These are phyloP conservation scores for Solen grandis DNA, from an alignment of 1,140 invertebrate species.

Conservation along the genomic window DNA sequence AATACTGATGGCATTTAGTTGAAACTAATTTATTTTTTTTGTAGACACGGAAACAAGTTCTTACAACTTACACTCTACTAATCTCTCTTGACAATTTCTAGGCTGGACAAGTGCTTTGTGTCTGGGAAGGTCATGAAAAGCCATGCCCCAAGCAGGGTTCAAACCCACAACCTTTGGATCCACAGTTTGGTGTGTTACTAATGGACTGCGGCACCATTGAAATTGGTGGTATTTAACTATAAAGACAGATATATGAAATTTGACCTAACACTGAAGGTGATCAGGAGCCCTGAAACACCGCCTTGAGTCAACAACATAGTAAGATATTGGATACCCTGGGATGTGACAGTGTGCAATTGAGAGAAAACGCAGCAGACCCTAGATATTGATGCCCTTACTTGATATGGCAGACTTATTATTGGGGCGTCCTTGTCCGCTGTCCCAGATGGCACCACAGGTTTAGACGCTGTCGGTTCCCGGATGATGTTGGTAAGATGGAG, in stretches of 20 bases:
- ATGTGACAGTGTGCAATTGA: too few relatives aligned
- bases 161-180: too few relatives aligned
- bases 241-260: neutral
- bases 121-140: too few relatives aligned
- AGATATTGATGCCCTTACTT: conserved; percentile 22
- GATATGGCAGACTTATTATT: conserved; percentile 51
- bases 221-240: neutral
- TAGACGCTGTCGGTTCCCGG: neutral
- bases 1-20: too few relatives aligned
- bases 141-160: too few relatives aligned
- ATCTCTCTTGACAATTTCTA: too few relatives aligned
- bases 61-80: too few relatives aligned
- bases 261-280: neutral
- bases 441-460: neutral
- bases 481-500: neutral
- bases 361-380: too few relatives aligned
- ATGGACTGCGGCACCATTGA: neutral
- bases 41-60: too few relatives aligned
- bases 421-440: conserved; percentile 17
- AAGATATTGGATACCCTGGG: neutral
- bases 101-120: too few relatives aligned
- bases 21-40: too few relatives aligned
- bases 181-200: too few relatives aligned
- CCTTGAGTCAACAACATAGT: neutral
- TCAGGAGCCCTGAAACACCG: neutral